phyloP scores from a whole-genome alignment of 2,113 vertebrate genomes.

The Phylloscopus whistleri region DNA sequence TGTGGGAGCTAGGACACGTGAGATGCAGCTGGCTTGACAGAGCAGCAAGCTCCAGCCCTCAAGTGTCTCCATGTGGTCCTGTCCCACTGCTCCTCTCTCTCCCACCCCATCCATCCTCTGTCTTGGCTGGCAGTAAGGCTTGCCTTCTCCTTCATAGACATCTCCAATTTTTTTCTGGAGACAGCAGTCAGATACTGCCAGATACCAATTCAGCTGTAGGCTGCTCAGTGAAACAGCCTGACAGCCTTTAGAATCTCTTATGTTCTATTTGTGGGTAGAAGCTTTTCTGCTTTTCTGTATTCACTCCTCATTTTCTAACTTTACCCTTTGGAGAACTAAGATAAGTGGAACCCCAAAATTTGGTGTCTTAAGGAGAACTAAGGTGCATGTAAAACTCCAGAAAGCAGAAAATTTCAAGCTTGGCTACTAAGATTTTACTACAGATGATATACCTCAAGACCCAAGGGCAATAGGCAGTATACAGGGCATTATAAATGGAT shows the following conservation, averaged over 20 bases:
- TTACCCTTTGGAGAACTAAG: not conserved
- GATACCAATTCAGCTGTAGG: not conserved
- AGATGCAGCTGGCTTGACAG: not conserved
- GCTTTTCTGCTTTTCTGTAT: not conserved
- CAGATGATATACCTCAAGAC: not conserved
- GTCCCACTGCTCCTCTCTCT: not conserved
- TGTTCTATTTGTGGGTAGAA: not conserved
- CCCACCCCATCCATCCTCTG: no score
- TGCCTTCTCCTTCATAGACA: not conserved
- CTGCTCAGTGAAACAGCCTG: not conserved
- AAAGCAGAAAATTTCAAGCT: not conserved
- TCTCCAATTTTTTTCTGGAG: not conserved
- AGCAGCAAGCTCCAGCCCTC: not conserved
- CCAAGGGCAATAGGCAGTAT: not conserved
- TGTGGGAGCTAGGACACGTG: accelerated
- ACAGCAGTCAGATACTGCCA: not conserved
- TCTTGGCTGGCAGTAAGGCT: not conserved
- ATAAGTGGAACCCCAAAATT: not conserved
- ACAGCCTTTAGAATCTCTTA: not conserved
- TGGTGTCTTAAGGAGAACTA: not conserved
- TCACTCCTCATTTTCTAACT: not conserved
- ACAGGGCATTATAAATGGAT: not conserved
- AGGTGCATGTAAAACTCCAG: not conserved
- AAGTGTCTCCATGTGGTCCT: accelerated
- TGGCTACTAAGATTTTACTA: not conserved